Evolutionary conservation across 2,797 vertebrate genomes (phyloP).

Genomic region (Pterois miles): DNA sequence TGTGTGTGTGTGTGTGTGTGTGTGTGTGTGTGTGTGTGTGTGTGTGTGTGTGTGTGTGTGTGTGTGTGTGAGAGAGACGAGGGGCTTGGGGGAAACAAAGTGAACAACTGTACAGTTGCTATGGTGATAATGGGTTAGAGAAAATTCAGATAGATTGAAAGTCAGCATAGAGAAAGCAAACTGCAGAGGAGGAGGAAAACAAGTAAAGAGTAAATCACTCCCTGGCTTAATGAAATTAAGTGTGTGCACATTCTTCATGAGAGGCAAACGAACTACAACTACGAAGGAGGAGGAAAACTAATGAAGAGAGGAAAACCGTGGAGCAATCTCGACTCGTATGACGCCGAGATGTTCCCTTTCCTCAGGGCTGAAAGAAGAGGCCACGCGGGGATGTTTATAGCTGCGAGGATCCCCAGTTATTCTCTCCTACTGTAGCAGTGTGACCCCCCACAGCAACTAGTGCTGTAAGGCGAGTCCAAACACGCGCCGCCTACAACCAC

Average conservation of each 20-base stretch:
- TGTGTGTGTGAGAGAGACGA: conserved; percentile 1
- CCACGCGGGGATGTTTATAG: conserved; percentile 11
- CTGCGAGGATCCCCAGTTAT: conserved; percentile 20
- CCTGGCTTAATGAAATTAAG: conserved; percentile 17
- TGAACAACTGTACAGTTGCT: conserved; percentile 69
- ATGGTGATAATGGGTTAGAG: conserved; percentile 66
- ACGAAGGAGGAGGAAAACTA: neutral
- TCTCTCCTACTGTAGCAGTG: conserved; percentile 3
- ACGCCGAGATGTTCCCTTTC: conserved; percentile 26
- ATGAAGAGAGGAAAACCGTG: neutral
- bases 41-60: conserved; percentile 7
- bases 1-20: neutral
- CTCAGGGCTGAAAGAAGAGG: conserved; percentile 24
- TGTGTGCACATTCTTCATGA: neutral
- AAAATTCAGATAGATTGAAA: conserved; percentile 51
- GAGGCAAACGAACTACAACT: neutral
- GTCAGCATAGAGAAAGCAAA: conserved; percentile 37
- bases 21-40: neutral
- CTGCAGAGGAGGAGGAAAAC: conserved; percentile 1
- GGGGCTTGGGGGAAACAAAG: conserved; percentile 32
- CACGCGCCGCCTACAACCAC: conserved; percentile 29
- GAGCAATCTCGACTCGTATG: neutral
- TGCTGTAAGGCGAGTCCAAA: conserved; percentile 28
- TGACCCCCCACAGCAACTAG: conserved; percentile 29
- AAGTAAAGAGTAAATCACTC: conserved; percentile 24